Base-by-base conservation (phyloP, 1,140 invertebrate genomes). In the Drosophila sp. region DNA sequence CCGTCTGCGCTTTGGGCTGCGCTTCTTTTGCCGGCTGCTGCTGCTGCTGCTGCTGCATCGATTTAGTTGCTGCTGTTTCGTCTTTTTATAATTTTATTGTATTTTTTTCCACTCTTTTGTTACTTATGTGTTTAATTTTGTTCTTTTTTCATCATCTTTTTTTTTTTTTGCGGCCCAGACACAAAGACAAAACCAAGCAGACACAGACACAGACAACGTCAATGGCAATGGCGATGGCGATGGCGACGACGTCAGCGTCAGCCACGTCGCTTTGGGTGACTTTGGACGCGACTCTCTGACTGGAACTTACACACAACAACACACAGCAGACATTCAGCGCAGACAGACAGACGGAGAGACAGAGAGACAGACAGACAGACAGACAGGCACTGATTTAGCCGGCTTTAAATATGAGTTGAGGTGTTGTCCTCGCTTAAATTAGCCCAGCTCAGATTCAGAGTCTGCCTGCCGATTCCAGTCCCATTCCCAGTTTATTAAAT, bases 351-450 rank as follows among this genome's bases (percentile, higher is more conserved):
- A 50, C 46, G 63, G 13, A 50, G 18, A 43, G 11, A 46, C 14
- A 65, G 25, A 67, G n/a, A 16, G 45, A 59, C 46, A 61, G 51
- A 62, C 72, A 61, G 18, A 62, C 50, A 78, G 41, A 61, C 46
- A 73, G 13, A 36, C 14, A 14, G 53, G 58, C 62, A 54, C 76
- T 90, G 86, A 90, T 90, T 90, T 90, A 90, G 86, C 81, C 76
- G 82, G 72, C 76, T 86, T 90, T 90, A 87, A 82, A 90, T 90
- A 79, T 90, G 89, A 90, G 87, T 82, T 90, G 87, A 90, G 86
- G 86, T 90, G 86, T 90, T 87, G 86, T 90, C 86, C 86, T 90
- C 86, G 87, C 86, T 90, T 90, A 90, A 90, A 90, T 90, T 90
- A 90, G 86, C 87, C 77, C 64, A 62, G 74, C 66, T 84, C 61